phyloP scores from a whole-genome alignment of 2,797 vertebrate species.

The Periparus ater region DNA sequence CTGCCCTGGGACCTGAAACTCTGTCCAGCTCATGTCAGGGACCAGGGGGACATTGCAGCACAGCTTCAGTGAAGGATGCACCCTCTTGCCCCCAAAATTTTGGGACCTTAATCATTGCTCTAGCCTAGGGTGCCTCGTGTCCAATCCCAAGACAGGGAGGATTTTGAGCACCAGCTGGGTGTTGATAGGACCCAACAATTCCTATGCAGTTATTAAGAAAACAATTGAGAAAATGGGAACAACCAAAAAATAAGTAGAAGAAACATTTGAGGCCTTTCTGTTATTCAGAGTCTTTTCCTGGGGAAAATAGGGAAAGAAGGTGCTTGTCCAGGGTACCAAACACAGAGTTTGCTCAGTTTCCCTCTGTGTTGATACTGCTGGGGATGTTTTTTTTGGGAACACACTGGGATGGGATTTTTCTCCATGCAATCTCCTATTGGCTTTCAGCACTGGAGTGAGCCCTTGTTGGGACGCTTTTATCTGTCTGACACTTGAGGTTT shows the following conservation, averaged over 20 bases:
- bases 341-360: background rate
- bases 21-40: fast-evolving
- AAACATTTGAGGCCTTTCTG: background rate
- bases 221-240: background rate
- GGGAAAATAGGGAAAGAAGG: background rate
- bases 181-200: background rate
- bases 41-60: background rate
- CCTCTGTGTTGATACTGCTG: background rate
- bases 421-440: fast-evolving
- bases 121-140: background rate
- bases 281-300: fast-evolving
- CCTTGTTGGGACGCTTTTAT: background rate
- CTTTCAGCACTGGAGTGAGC: background rate
- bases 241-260: background rate
- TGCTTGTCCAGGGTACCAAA: background rate
- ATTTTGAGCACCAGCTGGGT: background rate
- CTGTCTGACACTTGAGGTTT: fast-evolving
- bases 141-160: background rate
- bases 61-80: background rate
- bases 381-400: background rate
- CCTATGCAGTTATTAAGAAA: background rate
- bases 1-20: background rate
- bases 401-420: background rate
- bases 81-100: background rate
- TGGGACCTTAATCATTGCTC: background rate